Base-by-base conservation (phyloP, 1,140 invertebrate species). In the Branchinecta lynchi region DNA sequence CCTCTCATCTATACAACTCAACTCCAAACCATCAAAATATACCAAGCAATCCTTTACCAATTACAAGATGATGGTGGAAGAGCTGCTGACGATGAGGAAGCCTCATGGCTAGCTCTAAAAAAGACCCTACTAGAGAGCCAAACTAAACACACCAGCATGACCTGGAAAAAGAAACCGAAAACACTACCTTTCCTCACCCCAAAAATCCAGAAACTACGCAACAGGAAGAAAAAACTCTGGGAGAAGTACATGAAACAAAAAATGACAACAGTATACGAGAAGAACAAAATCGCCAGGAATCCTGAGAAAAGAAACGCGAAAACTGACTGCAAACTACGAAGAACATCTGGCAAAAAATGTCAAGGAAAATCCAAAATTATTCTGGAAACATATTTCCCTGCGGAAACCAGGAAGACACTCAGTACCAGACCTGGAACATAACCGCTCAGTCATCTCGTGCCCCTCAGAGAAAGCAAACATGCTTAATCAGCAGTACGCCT, bases 401-500 rank as follows among this genome's bases (percentile, higher is more conserved):
- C n/a, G n/a, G n/a, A 66, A 32, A 17, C 66, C 15, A 66, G 32
- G 32, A 8, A 66, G 32, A n/a, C n/a, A 66, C 66, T 32, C n/a
- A 66, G 66, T 66, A 17, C 66, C 66, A n/a, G 32, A 17, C 66
- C 15, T 12, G 15, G 32, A 66, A 20, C 8, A 66, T 66, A 32
- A 17, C 66, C 8, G 10, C 15, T 66, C 32, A n/a, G n/a, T 32
- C 32, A n/a, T 9, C 12, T 69, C 44, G 10, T 20, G 45, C 43
- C 8, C 65, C 43, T 68, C 68, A 8, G 15, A 43, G 15, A 46
- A 43, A 68, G 32, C 32, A 15, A 51, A 51, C 46, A 9, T 51
- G 9, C 46, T 51, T 9, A 68, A 12, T 70, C 9, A n/a, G 12
- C 69, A 20, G 69, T 70, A 12, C 10, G 21, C 17, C 15, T 70